Evolutionary conservation across 1,140 invertebrate species (phyloP).

Genomic region (Drosophila athabasca): DNA sequence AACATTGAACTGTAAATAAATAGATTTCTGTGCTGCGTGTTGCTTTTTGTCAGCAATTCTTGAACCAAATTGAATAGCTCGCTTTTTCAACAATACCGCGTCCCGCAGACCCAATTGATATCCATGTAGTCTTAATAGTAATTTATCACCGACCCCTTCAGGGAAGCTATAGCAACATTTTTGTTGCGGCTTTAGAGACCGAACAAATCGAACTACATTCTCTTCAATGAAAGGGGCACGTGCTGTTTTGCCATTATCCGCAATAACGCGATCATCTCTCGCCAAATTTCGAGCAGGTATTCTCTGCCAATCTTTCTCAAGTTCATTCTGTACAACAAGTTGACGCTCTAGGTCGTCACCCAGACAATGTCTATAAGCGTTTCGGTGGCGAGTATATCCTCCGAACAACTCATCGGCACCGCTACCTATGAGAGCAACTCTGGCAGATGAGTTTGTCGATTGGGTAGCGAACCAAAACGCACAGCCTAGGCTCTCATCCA

Average conservation of each 20-base stretch:
- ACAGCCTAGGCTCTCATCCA: constrained; percentile 98
- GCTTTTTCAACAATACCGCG: constrained; percentile 91
- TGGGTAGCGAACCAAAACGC: constrained; percentile 97
- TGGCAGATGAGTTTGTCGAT: constrained; percentile 86
- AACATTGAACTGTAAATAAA: constrained; percentile 19
- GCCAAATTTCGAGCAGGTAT: constrained; percentile 97
- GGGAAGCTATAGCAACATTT: constrained; percentile 89
- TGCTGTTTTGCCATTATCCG: constrained; percentile 90
- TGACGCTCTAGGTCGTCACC: constrained; percentile 84
- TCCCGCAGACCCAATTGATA: constrained; percentile 88
- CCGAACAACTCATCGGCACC: constrained; percentile 98
- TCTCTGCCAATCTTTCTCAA: constrained; percentile 91
- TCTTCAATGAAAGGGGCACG: constrained; percentile 98
- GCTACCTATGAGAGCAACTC: constrained; percentile 87
- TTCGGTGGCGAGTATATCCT: constrained; percentile 95
- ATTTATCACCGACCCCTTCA: constrained; percentile 95
- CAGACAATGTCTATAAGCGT: constrained; percentile 85
- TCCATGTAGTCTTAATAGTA: constrained; percentile 93
- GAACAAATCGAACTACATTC: constrained; percentile 90
- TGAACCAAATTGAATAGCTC: constrained; percentile 99
- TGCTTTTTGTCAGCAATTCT: constrained; percentile 96
- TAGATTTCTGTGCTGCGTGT: constrained; percentile 91
- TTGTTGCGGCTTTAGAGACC: constrained; percentile 88
- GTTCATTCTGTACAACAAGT: constrained; percentile 86
- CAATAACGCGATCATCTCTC: constrained; percentile 94